A percentile compares a stretch with the other conserved stretches of the same genome.
Conservation (phyloP, 1,140 invertebrate genomes). For the Reticulitermes speratus region DNA sequence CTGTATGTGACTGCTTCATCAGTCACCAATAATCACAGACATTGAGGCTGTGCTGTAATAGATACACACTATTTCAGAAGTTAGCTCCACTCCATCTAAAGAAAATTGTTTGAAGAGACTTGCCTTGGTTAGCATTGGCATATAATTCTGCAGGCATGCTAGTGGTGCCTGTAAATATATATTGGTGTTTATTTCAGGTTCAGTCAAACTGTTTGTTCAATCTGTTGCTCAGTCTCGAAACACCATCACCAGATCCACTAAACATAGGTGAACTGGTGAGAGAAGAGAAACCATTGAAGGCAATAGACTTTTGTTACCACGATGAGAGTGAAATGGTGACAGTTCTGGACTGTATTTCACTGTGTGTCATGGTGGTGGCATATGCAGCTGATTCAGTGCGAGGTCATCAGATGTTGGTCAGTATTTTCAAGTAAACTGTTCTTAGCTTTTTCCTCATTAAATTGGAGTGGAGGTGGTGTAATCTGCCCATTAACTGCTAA, state of each 20-base stretch:
- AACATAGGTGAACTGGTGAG: constrained; percentile 95
- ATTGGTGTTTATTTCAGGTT: constrained; percentile 59
- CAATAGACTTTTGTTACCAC: constrained; percentile 96
- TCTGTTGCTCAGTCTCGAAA: constrained; percentile 87
- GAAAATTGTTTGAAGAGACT: no score
- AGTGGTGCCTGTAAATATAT: background rate
- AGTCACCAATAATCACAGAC: no score
- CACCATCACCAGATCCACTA: constrained; percentile 88
- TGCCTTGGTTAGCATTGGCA: no score
- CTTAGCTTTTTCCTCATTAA: no score
- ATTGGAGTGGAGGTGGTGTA: no score
- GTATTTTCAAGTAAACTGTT: background rate
- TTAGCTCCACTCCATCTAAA: no score
- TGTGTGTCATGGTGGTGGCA: constrained; percentile 96
- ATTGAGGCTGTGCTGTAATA: no score
- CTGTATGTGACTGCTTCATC: no score
- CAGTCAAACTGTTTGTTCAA: constrained; percentile 89
- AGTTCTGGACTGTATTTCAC: constrained; percentile 89
- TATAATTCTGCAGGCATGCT: no score
- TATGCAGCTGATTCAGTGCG: constrained; percentile 94
- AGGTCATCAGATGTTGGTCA: constrained; percentile 94
- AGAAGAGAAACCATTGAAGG: constrained; percentile 93
- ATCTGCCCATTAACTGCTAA: background rate
- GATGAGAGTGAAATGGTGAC: constrained; percentile 94
- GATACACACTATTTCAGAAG: no score